Percentiles rank a stretch among this genome's conserved stretches.
Conservation (phyloP, 2,888 invertebrate genomes). For the Perithous albicinctus region DNA sequence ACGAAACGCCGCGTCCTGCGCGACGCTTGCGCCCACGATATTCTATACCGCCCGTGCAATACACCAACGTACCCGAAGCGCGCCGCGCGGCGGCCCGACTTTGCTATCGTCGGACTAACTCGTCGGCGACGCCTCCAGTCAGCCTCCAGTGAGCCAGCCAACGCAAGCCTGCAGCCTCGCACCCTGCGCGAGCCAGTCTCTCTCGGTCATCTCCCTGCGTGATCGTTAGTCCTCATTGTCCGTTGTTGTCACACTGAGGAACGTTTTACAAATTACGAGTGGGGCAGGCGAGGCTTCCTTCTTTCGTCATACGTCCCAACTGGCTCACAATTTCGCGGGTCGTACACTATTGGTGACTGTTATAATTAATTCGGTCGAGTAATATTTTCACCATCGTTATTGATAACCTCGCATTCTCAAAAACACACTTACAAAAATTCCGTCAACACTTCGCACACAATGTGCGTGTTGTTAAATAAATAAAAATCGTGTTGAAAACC, state of each 20-base stretch:
- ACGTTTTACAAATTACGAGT: slow-evolving; percentile 17
- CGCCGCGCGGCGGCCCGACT: slow-evolving; percentile 69
- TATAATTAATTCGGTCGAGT: not conserved
- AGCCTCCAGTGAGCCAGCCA: slow-evolving; percentile 77
- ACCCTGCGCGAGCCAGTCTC: slow-evolving; percentile 55
- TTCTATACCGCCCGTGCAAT: slow-evolving; percentile 52
- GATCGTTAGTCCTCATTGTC: slow-evolving; percentile 49
- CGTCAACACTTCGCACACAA: not conserved
- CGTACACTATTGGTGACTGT: not conserved
- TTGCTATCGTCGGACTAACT: slow-evolving; percentile 69
- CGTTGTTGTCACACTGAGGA: slow-evolving; percentile 28
- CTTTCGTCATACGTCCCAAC: not conserved
- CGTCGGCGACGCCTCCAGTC: slow-evolving; percentile 77
- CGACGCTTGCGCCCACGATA: slow-evolving; percentile 62
- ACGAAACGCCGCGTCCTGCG: slow-evolving; percentile 28
- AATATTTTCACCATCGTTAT: not conserved
- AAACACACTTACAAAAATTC: not conserved
- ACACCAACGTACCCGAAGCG: slow-evolving; percentile 62
- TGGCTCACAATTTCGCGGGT: slow-evolving; percentile 26
- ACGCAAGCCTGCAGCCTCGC: slow-evolving; percentile 55
- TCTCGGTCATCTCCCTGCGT: slow-evolving; percentile 56
- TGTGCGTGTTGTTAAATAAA: not conserved
- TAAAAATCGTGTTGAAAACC: not conserved
- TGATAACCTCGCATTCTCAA: not conserved
- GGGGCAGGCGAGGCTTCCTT: slow-evolving; percentile 13